Evolutionary conservation across 2,888 invertebrate species (phyloP).

Genomic region (Sesia bembeciformis): DNA sequence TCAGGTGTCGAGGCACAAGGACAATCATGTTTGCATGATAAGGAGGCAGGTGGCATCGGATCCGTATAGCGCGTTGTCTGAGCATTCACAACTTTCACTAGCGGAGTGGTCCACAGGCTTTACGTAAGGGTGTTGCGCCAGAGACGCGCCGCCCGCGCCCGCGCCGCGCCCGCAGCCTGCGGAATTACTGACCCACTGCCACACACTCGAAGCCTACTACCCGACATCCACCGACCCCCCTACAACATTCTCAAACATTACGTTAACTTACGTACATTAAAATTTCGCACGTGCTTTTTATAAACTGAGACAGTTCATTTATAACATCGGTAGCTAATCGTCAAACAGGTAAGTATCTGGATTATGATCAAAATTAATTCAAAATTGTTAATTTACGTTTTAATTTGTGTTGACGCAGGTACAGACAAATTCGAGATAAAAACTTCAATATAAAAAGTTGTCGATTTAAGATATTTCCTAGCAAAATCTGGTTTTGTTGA

Average conservation of each 20-base stretch:
- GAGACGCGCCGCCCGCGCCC: constrained; percentile 30
- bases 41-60: background rate
- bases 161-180: constrained; percentile 42
- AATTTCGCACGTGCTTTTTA: constrained; percentile 5
- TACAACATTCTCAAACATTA: constrained; percentile 36
- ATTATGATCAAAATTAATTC: too few relatives aligned
- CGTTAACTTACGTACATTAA: constrained; percentile 20
- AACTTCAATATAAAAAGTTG: too few relatives aligned
- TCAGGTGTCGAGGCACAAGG: background rate
- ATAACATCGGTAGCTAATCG: too few relatives aligned
- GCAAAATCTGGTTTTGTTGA: too few relatives aligned
- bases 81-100: constrained; percentile 57
- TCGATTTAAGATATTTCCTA: too few relatives aligned
- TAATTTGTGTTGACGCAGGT: too few relatives aligned
- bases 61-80: constrained; percentile 13
- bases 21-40: background rate
- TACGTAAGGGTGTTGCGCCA: constrained; percentile 73
- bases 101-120: constrained; percentile 38
- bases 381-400: too few relatives aligned
- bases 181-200: constrained; percentile 71
- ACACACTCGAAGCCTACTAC: constrained; percentile 10
- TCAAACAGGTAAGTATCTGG: too few relatives aligned
- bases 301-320: too few relatives aligned
- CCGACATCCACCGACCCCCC: constrained; percentile 10
- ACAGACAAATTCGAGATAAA: too few relatives aligned